phyloP scores from a whole-genome alignment of 2,113 vertebrate species.

The Calyptomena viridis region DNA sequence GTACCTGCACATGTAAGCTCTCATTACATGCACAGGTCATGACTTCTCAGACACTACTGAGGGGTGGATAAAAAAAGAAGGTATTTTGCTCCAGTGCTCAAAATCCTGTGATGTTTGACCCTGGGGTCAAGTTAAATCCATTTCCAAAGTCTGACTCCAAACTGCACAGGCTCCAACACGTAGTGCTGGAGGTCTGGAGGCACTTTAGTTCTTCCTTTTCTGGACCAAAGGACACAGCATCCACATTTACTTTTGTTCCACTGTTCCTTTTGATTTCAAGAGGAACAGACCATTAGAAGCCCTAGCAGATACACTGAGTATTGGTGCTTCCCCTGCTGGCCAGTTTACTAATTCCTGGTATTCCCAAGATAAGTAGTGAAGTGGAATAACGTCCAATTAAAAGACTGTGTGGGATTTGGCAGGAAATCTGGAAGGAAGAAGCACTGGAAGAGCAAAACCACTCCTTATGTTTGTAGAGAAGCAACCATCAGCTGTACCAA shows the following conservation, averaged over 20 bases:
- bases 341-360: background rate
- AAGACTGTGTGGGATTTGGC: background rate
- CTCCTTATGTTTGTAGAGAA: background rate
- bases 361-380: background rate
- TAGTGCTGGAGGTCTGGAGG: background rate
- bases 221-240: background rate
- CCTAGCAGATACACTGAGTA: background rate
- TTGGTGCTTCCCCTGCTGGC: background rate
- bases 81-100: background rate
- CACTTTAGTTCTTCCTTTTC: background rate
- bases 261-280: background rate
- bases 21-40: fast-evolving
- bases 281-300: background rate
- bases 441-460: background rate
- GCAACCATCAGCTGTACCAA: background rate
- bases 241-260: background rate
- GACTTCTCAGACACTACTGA: background rate
- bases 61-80: background rate
- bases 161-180: background rate
- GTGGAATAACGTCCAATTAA: background rate
- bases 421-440: background rate
- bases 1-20: background rate
- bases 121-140: background rate
- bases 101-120: background rate
- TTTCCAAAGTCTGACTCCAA: background rate